Percentiles rank a stretch among this genome's conserved stretches.
Evolutionary conservation across 2,888 invertebrate species (phyloP).

Genomic region (Ophion obscuratus): DNA sequence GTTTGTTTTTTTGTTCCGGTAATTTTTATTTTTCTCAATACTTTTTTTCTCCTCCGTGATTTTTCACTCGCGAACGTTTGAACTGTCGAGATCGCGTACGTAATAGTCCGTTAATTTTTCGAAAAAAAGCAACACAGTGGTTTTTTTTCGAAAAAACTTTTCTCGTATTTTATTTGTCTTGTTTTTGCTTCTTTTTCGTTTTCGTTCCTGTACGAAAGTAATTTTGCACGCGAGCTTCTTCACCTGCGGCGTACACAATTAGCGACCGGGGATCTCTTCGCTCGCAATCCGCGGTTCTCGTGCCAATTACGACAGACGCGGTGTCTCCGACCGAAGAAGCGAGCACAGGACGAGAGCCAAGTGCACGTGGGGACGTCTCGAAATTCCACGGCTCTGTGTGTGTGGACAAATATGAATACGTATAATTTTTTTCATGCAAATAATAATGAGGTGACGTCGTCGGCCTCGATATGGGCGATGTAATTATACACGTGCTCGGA

Average conservation of each 20-base stretch:
- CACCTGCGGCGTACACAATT: neutral
- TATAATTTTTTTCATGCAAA: slow-evolving; percentile 3
- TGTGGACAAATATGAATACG: neutral
- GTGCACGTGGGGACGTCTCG: slow-evolving; percentile 55
- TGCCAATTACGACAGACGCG: slow-evolving; percentile 65
- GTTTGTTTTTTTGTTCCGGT: slow-evolving; percentile 8
- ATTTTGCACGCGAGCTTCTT: neutral
- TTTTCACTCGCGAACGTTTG: slow-evolving; percentile 35
- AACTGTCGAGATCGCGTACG: slow-evolving; percentile 15
- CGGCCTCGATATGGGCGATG: slow-evolving; percentile 61
- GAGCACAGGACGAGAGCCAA: slow-evolving; percentile 47
- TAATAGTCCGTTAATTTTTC: neutral
- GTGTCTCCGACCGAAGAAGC: slow-evolving; percentile 55
- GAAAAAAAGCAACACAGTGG: neutral
- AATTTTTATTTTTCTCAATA: slow-evolving; percentile 26
- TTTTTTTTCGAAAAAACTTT: neutral
- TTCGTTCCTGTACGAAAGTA: neutral
- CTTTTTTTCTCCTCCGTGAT: slow-evolving; percentile 20
- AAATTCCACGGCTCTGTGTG: neutral
- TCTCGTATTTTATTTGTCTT: neutral
- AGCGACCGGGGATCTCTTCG: slow-evolving; percentile 27
- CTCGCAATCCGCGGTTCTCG: slow-evolving; percentile 57
- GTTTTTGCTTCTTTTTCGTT: neutral
- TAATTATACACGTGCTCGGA: slow-evolving; percentile 54
- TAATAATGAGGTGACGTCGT: slow-evolving; percentile 55